Conservation (phyloP, 2,888 invertebrate species). For the Lomographa bimaculata region DNA sequence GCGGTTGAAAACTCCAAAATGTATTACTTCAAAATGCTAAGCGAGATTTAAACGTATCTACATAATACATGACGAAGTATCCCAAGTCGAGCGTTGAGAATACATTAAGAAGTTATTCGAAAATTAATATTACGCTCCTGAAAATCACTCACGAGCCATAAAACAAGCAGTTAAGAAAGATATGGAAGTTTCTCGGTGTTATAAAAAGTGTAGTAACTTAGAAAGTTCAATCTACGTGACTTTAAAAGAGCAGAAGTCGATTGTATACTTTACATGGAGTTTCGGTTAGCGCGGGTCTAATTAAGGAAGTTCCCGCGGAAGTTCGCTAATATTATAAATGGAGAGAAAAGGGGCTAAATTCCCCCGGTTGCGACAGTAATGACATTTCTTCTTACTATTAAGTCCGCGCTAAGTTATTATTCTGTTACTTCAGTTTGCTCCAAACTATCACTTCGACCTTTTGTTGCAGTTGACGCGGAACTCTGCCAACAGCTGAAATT, state of each 20-base stretch:
- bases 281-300: conserved; percentile 65
- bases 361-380: conserved; percentile 45
- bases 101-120: background rate
- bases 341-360: conserved; percentile 60
- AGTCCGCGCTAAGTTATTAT: conserved; percentile 42
- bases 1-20: too few species aligned
- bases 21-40: background rate
- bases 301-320: conserved; percentile 61
- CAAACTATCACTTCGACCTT: conserved; percentile 18
- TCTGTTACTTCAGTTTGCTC: conserved; percentile 33
- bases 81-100: background rate
- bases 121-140: background rate
- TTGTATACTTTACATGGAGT: conserved; percentile 66
- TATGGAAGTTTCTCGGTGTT: conserved; percentile 49
- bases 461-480: conserved; percentile 19
- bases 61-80: background rate
- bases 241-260: conserved; percentile 62
- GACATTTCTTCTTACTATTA: conserved; percentile 51
- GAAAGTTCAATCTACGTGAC: conserved; percentile 58
- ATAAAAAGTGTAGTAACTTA: conserved; percentile 52
- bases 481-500: background rate
- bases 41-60: background rate
- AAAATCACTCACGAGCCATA: conserved; percentile 32
- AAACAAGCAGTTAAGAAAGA: conserved; percentile 39
- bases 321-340: conserved; percentile 69